These are phyloP conservation scores for Pristiophorus japonicus DNA, from an alignment of 2,113 vertebrate genomes.

Conservation along the genomic window DNA sequence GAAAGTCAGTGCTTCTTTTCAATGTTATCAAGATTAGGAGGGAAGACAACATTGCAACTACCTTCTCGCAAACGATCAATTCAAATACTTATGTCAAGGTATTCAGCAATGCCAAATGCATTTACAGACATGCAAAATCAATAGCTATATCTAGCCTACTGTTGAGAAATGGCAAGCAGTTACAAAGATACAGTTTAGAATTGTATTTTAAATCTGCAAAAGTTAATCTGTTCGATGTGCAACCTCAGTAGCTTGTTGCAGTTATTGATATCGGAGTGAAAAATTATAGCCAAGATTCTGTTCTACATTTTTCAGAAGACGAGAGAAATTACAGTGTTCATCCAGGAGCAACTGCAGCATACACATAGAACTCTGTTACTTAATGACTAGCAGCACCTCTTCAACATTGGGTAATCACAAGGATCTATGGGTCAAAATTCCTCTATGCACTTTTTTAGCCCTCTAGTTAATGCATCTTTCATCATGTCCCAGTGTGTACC, in stretches of 20 bases:
- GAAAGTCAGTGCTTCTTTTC: not conserved
- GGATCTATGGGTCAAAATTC: not conserved
- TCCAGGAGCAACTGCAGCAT: not conserved
- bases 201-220: not conserved
- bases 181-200: not conserved
- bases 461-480: not conserved
- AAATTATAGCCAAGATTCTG: not conserved
- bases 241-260: not conserved
- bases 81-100: constrained; percentile 25
- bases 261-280: not conserved
- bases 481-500: not conserved
- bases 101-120: not conserved
- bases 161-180: not conserved
- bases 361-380: not conserved
- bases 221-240: constrained; percentile 15
- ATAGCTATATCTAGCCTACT: not conserved
- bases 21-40: not conserved
- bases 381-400: not conserved
- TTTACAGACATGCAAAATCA: constrained; percentile 20
- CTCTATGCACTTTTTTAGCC: not conserved
- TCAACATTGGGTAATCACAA: not conserved
- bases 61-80: not conserved
- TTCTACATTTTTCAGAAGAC: not conserved
- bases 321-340: not conserved
- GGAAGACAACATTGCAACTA: not conserved